Evolutionary conservation across 2,113 vertebrate genomes (phyloP).

Genomic region (Misgurnus mizolepis): DNA sequence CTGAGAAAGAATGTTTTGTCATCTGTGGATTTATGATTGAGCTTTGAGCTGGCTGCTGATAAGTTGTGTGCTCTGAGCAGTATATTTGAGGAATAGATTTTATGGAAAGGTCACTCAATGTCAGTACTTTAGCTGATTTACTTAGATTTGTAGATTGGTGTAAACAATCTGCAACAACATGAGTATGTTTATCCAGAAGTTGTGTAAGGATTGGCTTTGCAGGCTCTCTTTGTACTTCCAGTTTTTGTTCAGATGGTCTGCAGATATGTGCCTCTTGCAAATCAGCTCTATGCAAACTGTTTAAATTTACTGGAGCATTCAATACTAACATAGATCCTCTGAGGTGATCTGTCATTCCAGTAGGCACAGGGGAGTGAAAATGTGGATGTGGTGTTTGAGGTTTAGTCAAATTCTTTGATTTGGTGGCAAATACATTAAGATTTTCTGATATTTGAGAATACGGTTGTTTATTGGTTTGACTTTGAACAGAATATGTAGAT

Average conservation of each 20-base stretch:
- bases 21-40: background rate
- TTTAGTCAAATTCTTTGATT: constrained; percentile 21
- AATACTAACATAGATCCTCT: background rate
- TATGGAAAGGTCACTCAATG: background rate
- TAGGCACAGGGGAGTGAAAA: constrained; percentile 27
- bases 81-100: constrained; percentile 16
- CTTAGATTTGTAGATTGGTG: background rate
- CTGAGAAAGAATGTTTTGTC: background rate
- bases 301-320: background rate
- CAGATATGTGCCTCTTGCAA: background rate
- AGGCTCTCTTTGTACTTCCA: constrained; percentile 1
- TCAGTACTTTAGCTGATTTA: constrained; percentile 28
- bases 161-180: background rate
- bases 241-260: background rate
- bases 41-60: constrained; percentile 48
- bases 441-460: background rate
- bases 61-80: constrained; percentile 15
- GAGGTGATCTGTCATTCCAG: constrained; percentile 7
- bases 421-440: background rate
- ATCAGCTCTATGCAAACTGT: background rate
- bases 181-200: background rate
- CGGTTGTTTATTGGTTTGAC: constrained; percentile 3
- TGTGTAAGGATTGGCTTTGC: background rate
- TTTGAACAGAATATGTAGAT: background rate
- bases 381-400: constrained; percentile 10